A percentile compares a stretch with the other conserved stretches of the same genome.
Evolutionary conservation across 2,113 vertebrate genomes (phyloP).

Genomic region (Noctilio leporinus): DNA sequence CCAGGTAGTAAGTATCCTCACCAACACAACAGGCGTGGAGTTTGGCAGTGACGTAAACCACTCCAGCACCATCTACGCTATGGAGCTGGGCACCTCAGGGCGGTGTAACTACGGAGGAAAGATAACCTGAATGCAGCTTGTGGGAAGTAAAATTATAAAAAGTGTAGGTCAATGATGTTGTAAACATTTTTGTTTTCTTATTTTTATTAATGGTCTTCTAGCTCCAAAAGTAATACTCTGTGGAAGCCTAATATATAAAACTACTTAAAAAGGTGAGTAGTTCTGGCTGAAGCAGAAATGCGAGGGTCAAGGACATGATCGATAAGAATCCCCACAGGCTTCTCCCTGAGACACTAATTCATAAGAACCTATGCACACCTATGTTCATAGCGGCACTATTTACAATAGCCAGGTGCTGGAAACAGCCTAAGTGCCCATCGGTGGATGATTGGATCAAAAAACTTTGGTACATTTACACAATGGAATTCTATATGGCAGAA

Average conservation of each 20-base stretch:
- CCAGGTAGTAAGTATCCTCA: rapidly evolving
- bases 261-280: not conserved
- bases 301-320: not conserved
- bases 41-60: not conserved
- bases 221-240: not conserved
- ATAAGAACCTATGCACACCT: no score
- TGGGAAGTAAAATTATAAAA: not conserved
- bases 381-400: no score
- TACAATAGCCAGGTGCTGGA: no score
- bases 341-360: not conserved
- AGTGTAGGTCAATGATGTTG: not conserved
- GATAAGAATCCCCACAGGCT: not conserved
- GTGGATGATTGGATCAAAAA: no score
- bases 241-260: not conserved
- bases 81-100: not conserved
- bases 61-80: not conserved
- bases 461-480: no score
- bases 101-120: not conserved
- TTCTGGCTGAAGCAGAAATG: not conserved
- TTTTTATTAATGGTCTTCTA: not conserved
- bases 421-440: no score
- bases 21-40: not conserved
- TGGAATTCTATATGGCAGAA: no score
- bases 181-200: not conserved
- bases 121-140: not conserved